Conservation (phyloP, 2,797 vertebrate genomes). For the Enoplosus armatus region DNA sequence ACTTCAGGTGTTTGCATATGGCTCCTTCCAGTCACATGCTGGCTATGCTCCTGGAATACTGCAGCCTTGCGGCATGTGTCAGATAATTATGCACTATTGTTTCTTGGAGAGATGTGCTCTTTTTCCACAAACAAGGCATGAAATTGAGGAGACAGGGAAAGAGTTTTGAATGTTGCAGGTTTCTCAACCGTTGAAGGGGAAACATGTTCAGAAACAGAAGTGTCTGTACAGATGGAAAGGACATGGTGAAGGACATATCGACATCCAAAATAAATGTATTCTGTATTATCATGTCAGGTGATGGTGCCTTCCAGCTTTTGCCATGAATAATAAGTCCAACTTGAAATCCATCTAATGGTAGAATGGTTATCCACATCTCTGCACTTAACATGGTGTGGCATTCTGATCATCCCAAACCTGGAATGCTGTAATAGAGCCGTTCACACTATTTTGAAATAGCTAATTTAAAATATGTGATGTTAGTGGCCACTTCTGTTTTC, state of each 20-base stretch:
- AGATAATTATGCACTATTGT: constrained; percentile 1
- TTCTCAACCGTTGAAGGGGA: not conserved
- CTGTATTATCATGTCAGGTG: not conserved
- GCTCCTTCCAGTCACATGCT: constrained; percentile 3
- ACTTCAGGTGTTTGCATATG: constrained; percentile 3
- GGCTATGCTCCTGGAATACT: not conserved
- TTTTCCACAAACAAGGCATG: not conserved
- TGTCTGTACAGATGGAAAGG: not conserved
- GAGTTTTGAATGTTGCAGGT: not conserved
- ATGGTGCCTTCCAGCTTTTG: constrained; percentile 1
- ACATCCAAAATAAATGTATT: not conserved
- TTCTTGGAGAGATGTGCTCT: not conserved
- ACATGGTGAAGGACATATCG: not conserved
- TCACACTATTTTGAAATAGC: not conserved
- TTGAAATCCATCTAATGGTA: constrained; percentile 8
- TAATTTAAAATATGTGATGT: constrained; percentile 9
- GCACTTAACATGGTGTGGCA: not conserved
- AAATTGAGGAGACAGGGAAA: not conserved
- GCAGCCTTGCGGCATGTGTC: constrained; percentile 1
- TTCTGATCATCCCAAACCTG: not conserved
- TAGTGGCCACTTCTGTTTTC: constrained; percentile 6
- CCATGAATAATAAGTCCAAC: not conserved
- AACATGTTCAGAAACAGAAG: not conserved
- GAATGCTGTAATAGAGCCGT: not conserved
- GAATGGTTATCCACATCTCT: not conserved